Conservation (phyloP, 1,140 invertebrate genomes). For the Gyrodactylus salaris region DNA sequence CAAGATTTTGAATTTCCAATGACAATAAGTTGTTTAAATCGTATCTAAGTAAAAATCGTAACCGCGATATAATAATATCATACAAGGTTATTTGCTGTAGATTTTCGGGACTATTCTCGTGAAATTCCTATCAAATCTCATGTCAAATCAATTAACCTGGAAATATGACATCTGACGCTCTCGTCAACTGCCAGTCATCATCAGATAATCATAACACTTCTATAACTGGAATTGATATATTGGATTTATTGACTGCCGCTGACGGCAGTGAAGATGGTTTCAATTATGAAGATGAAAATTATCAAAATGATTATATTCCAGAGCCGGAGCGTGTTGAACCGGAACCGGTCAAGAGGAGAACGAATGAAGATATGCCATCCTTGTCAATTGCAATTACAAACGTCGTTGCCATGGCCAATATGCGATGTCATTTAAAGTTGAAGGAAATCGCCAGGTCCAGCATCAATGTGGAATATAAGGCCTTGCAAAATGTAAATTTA, state of each 20-base stretch:
- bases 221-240: neutral
- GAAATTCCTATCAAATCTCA: neutral
- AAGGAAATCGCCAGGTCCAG: constrained; percentile 62
- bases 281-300: neutral
- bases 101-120: neutral
- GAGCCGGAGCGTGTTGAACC: neutral
- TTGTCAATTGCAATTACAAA: constrained; percentile 27
- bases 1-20: neutral
- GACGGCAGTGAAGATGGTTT: neutral
- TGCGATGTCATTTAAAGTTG: constrained; percentile 77
- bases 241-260: neutral
- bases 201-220: neutral
- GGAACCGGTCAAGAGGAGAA: too few species aligned
- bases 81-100: neutral
- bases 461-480: constrained; percentile 59
- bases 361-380: neutral
- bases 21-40: neutral
- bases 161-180: neutral
- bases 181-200: too few species aligned
- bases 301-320: neutral
- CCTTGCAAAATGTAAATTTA: constrained; percentile 9
- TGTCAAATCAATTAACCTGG: neutral
- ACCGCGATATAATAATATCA: neutral
- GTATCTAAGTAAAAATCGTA: neutral
- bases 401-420: constrained; percentile 86